Base-by-base conservation (phyloP, 2,797 vertebrate genomes). In the Lepilemur septentrionalis region DNA sequence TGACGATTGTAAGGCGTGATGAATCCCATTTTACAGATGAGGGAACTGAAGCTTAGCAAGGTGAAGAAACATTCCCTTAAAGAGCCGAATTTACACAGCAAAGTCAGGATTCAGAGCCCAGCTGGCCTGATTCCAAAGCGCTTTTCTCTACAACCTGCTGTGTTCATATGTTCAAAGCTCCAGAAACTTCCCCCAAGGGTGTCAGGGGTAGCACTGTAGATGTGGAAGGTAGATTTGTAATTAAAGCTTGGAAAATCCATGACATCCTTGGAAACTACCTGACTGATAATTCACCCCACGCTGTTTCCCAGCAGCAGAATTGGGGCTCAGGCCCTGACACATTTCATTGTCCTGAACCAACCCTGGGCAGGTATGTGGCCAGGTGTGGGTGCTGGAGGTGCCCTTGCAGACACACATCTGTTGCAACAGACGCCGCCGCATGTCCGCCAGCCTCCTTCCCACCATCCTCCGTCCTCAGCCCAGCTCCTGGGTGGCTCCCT, bases 181-280 rank as follows among this genome's bases (percentile, higher is more conserved):
- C 75, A 83, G 67, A 93, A 93, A 35, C 32, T 25, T 79, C 65
- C 43, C 14, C 25, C 1, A 7, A 59, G 52, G 28, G 72, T 35
- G 61, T 46, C 20, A 25, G 28, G 23, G 41, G 18, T 13, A 13
- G 67, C 22, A n/a, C 35, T 9, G 0, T 2, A 23, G 43, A 30
- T 4, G 59, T 25, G 63, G 70, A 95, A 89, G 79, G 80, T 17
- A 89, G 48, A 22, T n/a, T 46, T 83, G 75, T 84, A 94, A 97
- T 81, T 87, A 89, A 93, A 95, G 82, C 50, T 86, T 12, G 48
- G 96, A 97, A 97, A 97, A 92, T 46, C 65, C 91, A 43, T 94
- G 88, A 92, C 59, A 35, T 93, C 73, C 65, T 89, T 81, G 89
- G 96, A 91, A 95, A 96, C 72, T 20, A 61, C 88, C 85, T 52